Evolutionary conservation across 2,888 invertebrate species (phyloP).

Genomic region (Endotricha flammealis): DNA sequence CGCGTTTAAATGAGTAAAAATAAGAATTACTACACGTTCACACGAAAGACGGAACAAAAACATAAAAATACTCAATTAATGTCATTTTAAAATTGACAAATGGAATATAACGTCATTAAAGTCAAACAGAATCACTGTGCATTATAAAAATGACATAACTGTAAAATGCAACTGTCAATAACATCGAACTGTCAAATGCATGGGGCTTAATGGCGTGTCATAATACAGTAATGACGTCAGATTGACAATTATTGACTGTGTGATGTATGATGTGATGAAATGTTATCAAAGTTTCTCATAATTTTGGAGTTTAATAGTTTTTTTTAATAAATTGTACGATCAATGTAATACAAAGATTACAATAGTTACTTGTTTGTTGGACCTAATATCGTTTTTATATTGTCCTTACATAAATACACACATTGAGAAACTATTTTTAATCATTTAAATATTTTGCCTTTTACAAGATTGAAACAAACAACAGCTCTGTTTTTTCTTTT

Average conservation of each 20-base stretch:
- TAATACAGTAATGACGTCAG: constrained; percentile 58
- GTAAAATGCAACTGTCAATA: constrained; percentile 62
- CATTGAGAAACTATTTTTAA: no score
- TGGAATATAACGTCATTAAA: constrained; percentile 23
- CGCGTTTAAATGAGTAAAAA: no score
- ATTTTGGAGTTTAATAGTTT: constrained; percentile 10
- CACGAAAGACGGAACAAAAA: no score
- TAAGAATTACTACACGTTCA: no score
- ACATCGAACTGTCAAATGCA: constrained; percentile 49
- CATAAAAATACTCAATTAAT: no score
- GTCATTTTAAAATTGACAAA: constrained; percentile 21
- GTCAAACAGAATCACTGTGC: constrained; percentile 35
- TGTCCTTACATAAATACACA: no score
- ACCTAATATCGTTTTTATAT: no score
- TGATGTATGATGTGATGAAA: constrained; percentile 65
- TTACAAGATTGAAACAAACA: no score
- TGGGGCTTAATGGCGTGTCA: constrained; percentile 67
- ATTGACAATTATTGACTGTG: constrained; percentile 35
- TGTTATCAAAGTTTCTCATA: constrained; percentile 42
- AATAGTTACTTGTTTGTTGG: no score
- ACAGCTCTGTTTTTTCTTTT: no score
- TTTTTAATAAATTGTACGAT: not conserved
- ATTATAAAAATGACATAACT: constrained; percentile 60
- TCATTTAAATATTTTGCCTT: no score
- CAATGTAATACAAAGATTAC: no score